Conservation (phyloP, 2,888 invertebrate species). For the Drosophila niveifrons region DNA sequence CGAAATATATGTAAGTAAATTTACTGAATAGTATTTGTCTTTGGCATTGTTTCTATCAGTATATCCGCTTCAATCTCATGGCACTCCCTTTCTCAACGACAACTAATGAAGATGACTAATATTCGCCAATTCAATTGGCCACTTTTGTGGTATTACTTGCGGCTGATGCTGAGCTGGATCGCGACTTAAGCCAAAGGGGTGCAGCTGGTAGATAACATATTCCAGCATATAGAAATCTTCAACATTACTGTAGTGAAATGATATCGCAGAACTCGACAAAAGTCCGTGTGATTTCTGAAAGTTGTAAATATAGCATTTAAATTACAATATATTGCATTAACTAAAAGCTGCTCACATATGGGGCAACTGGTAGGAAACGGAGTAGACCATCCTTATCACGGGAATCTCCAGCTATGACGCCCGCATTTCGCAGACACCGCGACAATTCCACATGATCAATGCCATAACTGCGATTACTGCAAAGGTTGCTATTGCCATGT, state of each 20-base stretch:
- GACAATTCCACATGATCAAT: slow-evolving; percentile 86
- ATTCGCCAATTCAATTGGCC: not conserved
- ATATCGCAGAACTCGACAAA: slow-evolving; percentile 96
- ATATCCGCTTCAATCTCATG: not conserved
- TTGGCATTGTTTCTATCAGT: slow-evolving; percentile 53
- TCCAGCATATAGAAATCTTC: slow-evolving; percentile 97
- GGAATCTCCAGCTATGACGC: slow-evolving; percentile 95
- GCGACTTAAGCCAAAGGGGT: slow-evolving; percentile 88
- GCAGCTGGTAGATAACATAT: slow-evolving; percentile 96
- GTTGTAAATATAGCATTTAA: not conserved
- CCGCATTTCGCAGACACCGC: slow-evolving; percentile 91
- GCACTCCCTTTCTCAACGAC: not conserved
- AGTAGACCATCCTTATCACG: slow-evolving; percentile 93
- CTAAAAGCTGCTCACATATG: slow-evolving; percentile 29
- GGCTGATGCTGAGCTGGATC: slow-evolving; percentile 4
- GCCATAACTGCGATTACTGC: slow-evolving; percentile 86
- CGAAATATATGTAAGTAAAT: not conserved
- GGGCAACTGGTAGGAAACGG: slow-evolving; percentile 93
- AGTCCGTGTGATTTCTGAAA: slow-evolving; percentile 91
- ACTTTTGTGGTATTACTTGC: not conserved
- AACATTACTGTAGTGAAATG: slow-evolving; percentile 97
- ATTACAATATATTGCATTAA: not conserved
- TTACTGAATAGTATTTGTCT: slow-evolving; percentile 33
- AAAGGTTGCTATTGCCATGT: slow-evolving; percentile 88
- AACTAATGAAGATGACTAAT: not conserved